These are phyloP conservation scores for Callorhinus ursinus DNA, from an alignment of 2,113 vertebrate genomes.

Conservation along the genomic window DNA sequence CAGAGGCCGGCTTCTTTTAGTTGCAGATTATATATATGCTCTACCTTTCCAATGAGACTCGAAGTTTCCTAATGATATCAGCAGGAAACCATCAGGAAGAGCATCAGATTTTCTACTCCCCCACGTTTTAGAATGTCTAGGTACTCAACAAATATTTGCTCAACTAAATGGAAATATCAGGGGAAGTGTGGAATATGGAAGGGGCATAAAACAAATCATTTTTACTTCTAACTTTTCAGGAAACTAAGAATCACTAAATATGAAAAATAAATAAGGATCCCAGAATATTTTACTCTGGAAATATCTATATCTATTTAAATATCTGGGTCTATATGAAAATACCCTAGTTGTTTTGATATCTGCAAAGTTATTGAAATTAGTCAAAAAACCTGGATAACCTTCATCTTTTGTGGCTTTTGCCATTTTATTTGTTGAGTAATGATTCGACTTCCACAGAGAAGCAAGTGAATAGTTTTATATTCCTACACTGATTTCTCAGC, in stretches of 20 bases:
- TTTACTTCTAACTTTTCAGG: constrained; percentile 39
- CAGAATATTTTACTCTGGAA: constrained; percentile 26
- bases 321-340: background rate
- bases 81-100: background rate
- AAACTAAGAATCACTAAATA: constrained; percentile 17
- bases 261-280: constrained; percentile 34
- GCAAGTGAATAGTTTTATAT: background rate
- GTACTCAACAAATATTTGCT: constrained; percentile 6
- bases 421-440: constrained; percentile 18
- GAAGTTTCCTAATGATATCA: background rate
- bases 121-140: background rate
- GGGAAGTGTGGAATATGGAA: background rate
- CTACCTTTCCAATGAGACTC: background rate
- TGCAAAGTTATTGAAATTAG: constrained; percentile 44
- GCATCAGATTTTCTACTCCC: background rate
- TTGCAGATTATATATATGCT: background rate
- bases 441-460: background rate
- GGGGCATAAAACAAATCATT: background rate
- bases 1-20: background rate
- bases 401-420: background rate
- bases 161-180: constrained; percentile 5
- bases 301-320: background rate
- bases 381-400: background rate
- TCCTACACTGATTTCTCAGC: background rate
- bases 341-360: background rate